phyloP scores from a whole-genome alignment of 1,140 invertebrate genomes.

The Venustaconcha ellipsiformis region DNA sequence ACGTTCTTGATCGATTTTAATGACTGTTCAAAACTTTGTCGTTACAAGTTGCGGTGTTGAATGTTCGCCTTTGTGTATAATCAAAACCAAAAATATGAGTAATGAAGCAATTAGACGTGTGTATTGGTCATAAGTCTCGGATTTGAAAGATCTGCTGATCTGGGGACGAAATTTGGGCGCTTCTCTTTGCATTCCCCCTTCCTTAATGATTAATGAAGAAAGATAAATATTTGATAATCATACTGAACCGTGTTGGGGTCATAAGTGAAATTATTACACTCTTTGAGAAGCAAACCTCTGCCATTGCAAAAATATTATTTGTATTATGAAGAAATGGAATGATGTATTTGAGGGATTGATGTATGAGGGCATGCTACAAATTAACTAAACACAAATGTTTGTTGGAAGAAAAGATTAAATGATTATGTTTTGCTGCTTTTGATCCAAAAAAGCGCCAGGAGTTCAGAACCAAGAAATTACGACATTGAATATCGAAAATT shows the following conservation, averaged over 20 bases:
- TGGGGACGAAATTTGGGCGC: too few relatives aligned
- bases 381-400: conserved; percentile 37
- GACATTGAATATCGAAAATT: conserved; percentile 30
- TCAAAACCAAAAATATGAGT: too few relatives aligned
- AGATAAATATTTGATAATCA: conserved; percentile 29
- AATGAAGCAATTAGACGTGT: too few relatives aligned
- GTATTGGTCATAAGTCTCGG: too few relatives aligned
- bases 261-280: conserved; percentile 33
- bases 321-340: conserved; percentile 30
- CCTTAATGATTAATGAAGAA: conserved; percentile 19
- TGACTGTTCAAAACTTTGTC: too few relatives aligned
- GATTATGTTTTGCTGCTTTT: conserved; percentile 34
- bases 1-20: too few relatives aligned
- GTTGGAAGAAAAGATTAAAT: conserved; percentile 32
- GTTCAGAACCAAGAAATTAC: conserved; percentile 36
- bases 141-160: too few relatives aligned
- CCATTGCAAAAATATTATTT: conserved; percentile 30
- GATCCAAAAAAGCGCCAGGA: conserved; percentile 19
- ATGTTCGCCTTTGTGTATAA: too few relatives aligned
- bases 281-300: conserved; percentile 24
- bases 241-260: conserved; percentile 22
- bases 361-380: conserved; percentile 20
- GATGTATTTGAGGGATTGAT: conserved; percentile 28
- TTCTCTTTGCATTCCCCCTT: too few relatives aligned
- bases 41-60: too few relatives aligned